phyloP scores from a whole-genome alignment of 2,113 vertebrate genomes.

The Pelmatolapia mariae region DNA sequence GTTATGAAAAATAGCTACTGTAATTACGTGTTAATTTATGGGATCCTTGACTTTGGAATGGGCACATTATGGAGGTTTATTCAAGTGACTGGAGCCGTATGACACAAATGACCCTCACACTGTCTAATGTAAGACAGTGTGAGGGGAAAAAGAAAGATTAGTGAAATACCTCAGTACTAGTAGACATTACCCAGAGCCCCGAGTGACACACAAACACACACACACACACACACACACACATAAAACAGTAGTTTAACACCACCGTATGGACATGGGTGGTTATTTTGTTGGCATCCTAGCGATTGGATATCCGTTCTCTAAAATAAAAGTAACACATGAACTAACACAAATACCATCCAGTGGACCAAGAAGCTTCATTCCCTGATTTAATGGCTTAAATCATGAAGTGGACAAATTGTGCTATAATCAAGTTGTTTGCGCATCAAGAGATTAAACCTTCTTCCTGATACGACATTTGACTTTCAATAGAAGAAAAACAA shows the following conservation, averaged over 20 bases:
- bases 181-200: conserved; percentile 28
- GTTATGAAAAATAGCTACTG: background rate
- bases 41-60: background rate
- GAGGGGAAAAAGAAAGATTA: background rate
- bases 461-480: background rate
- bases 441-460: background rate
- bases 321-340: background rate
- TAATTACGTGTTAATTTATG: background rate
- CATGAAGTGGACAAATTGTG: background rate
- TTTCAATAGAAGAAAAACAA: background rate
- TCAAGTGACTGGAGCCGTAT: background rate
- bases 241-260: background rate
- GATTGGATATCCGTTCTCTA: background rate
- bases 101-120: background rate
- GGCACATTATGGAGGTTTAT: background rate
- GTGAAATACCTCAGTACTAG: background rate
- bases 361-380: background rate
- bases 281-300: conserved; percentile 2
- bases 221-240: background rate
- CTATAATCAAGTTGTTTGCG: background rate
- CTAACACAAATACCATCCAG: background rate
- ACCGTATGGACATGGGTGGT: background rate
- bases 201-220: background rate
- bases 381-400: background rate
- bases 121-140: background rate